Conservation (phyloP, 2,888 invertebrate species). For the Napeogenes sylphis region DNA sequence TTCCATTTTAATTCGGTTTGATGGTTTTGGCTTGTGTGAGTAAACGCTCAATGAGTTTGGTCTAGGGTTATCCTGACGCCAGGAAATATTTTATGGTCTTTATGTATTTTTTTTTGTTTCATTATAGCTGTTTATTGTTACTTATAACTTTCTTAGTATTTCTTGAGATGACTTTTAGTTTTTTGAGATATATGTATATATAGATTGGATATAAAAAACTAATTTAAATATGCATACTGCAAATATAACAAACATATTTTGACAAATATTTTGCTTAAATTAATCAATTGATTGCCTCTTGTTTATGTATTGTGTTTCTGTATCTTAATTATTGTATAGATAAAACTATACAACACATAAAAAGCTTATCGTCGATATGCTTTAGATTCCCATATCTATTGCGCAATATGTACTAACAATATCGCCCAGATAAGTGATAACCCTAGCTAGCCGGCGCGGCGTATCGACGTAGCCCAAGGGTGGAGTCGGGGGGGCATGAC, state of each 20-base stretch:
- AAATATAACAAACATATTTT: no score
- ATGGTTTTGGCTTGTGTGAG: constrained; percentile 14
- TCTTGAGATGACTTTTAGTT: no score
- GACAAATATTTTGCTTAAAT: no score
- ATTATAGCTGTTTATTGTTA: neutral
- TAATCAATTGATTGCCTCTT: no score
- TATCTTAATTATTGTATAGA: no score
- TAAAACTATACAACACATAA: no score
- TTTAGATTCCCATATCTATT: neutral
- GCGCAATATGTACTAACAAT: constrained; percentile 6
- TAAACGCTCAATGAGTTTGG: constrained; percentile 32
- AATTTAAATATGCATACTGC: no score
- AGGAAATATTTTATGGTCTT: neutral
- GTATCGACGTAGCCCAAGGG: constrained; percentile 40
- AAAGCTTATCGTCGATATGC: neutral
- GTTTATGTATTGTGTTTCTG: no score
- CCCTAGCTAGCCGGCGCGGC: constrained; percentile 25
- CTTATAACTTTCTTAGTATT: neutral
- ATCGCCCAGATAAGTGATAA: constrained; percentile 11
- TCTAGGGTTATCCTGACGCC: constrained; percentile 21
- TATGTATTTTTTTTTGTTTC: neutral
- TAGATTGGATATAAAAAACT: no score
- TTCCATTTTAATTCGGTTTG: constrained; percentile 8
- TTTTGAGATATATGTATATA: no score
- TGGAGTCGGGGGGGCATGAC: constrained; percentile 41